These are phyloP conservation scores for Engraulis encrasicolus DNA, from an alignment of 2,113 vertebrate species.

Conservation along the genomic window DNA sequence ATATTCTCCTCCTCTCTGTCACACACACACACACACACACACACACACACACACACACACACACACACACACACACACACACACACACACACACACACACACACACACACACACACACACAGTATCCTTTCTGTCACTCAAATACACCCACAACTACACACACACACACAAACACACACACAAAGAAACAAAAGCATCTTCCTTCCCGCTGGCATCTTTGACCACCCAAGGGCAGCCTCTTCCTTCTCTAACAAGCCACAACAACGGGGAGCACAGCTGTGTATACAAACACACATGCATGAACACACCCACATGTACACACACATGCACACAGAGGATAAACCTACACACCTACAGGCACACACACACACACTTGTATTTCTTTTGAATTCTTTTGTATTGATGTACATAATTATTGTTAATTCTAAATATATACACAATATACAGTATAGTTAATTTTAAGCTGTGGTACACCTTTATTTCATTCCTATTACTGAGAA, in stretches of 20 bases:
- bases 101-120: neutral
- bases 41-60: no score
- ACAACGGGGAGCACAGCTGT: constrained; percentile 39
- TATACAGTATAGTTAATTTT: no score
- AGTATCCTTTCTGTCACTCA: neutral
- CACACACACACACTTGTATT: constrained; percentile 9
- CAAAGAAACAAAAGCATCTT: constrained; percentile 36
- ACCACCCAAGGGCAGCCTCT: constrained; percentile 37
- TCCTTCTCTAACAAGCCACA: constrained; percentile 37
- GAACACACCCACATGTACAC: constrained; percentile 8
- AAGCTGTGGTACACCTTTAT: no score
- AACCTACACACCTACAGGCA: neutral
- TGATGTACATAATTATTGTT: no score
- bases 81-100: neutral
- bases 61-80: no score
- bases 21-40: neutral
- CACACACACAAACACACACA: neutral
- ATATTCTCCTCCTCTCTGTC: neutral
- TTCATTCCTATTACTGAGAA: no score
- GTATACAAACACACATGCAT: constrained; percentile 17
- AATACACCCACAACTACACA: neutral
- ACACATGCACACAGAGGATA: neutral
- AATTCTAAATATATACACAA: no score
- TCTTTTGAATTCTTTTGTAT: no score
- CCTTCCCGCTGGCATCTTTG: constrained; percentile 40